Conservation (phyloP, 1,140 invertebrate genomes). For the Heterodera schachtii region DNA sequence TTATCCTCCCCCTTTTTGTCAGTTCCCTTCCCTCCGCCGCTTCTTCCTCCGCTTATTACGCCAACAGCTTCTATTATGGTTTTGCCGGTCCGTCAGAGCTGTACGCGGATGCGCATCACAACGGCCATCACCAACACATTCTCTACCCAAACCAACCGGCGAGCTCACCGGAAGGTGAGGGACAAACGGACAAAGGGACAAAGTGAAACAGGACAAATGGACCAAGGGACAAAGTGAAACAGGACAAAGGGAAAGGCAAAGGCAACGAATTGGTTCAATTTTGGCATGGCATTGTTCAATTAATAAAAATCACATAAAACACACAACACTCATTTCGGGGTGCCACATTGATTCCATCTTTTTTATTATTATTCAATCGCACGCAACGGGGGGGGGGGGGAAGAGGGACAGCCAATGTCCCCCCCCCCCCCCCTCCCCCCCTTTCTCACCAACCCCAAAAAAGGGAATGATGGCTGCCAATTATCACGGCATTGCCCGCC, state of each 20-base stretch:
- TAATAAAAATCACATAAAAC: too few relatives aligned
- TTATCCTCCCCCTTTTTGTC: background rate
- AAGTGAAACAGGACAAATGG: background rate
- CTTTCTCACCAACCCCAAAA: background rate
- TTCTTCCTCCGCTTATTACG: constrained; percentile 12
- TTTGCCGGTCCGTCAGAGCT: constrained; percentile 11
- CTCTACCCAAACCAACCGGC: constrained; percentile 30
- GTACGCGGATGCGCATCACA: constrained; percentile 11
- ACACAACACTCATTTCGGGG: background rate
- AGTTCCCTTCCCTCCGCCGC: constrained; percentile 1
- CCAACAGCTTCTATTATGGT: constrained; percentile 4
- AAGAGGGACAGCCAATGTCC: background rate
- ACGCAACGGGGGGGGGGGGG: constrained; percentile 3
- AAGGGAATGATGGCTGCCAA: constrained; percentile 7
- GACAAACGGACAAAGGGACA: background rate
- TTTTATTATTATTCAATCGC: constrained; percentile 14
- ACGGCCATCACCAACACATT: constrained; percentile 31
- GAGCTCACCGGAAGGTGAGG: constrained; percentile 33
- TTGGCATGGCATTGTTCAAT: background rate
- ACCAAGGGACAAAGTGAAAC: too few relatives aligned
- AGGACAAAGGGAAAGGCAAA: background rate
- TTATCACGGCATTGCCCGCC: background rate
- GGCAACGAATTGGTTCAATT: background rate
- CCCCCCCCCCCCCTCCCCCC: too few relatives aligned
- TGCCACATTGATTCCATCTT: too few relatives aligned